These are phyloP conservation scores for Drosophila arizonae DNA, from an alignment of 1,140 invertebrate genomes.

Conservation along the genomic window DNA sequence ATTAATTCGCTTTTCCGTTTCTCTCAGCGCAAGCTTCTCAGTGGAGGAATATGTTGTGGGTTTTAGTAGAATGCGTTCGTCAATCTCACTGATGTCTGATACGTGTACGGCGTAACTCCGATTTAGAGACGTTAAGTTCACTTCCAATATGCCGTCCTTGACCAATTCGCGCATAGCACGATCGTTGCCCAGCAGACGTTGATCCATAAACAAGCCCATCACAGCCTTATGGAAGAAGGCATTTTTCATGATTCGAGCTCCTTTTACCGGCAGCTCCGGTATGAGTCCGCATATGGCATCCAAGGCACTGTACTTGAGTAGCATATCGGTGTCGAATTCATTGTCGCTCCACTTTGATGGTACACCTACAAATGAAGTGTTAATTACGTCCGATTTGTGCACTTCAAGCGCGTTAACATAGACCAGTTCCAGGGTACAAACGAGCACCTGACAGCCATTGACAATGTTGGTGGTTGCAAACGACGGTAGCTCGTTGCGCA, in stretches of 20 bases:
- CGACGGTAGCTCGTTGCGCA: constrained; percentile 91
- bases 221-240: constrained; percentile 94
- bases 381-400: constrained; percentile 91
- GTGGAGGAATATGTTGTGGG: background rate
- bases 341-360: constrained; percentile 88
- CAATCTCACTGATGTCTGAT: constrained; percentile 95
- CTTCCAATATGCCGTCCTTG: constrained; percentile 89
- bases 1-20: background rate
- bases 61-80: constrained; percentile 96
- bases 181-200: constrained; percentile 81
- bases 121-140: constrained; percentile 92
- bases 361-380: constrained; percentile 90
- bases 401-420: constrained; percentile 91
- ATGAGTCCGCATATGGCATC: constrained; percentile 91
- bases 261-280: constrained; percentile 88
- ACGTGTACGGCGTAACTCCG: constrained; percentile 95
- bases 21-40: background rate
- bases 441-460: constrained; percentile 95
- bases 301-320: constrained; percentile 91
- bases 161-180: constrained; percentile 88
- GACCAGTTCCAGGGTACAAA: constrained; percentile 95
- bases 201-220: constrained; percentile 79
- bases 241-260: constrained; percentile 94
- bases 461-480: constrained; percentile 93
- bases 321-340: constrained; percentile 86